Base-by-base conservation (phyloP, 2,113 vertebrate genomes). In the Mugil cephalus region DNA sequence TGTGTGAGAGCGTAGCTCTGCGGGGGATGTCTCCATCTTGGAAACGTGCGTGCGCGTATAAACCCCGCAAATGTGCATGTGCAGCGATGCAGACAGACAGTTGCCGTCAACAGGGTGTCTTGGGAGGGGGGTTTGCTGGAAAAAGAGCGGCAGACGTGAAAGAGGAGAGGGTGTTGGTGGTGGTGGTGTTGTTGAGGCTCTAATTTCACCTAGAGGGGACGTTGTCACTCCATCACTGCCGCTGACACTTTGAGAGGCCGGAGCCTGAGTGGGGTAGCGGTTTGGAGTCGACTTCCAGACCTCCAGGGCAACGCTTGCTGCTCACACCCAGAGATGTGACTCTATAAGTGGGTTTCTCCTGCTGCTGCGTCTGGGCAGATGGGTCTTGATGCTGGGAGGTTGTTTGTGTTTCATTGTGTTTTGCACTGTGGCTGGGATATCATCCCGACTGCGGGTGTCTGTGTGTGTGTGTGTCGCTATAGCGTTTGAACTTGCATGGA, bases 171-270 rank as follows among this genome's bases (percentile, higher is more conserved):
- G n/a, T n/a, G n/a, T n/a, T n/a, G n/a, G n/a, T n/a, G 52, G 40
- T 24, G n/a, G 43, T 50, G 43, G 52, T 66, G 56, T n/a, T 67
- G 64, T 69, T 17, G 59, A 51, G 76, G 70, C 74, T 85, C 85
- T 86, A 64, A 86, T 86, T 86, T 86, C 77, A 76, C 73, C 87
- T 84, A 55, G 52, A 64, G 69, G 80, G 35, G 34, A 78, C 14
- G 0, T 45, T 82, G 80, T 83, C 80, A 68, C 77, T 83, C 79
- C 66, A 48, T 82, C 83, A 73, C 39, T 63, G 60, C 69, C 45
- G 43, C 66, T 59, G 70, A 77, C 74, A 64, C 59, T 48, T 48
- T n/a, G 12, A 78, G 54, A 4, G 7, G 56, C 56, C 5, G 2
- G 34, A 35, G 62, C 39, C 59, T 45, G 4, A 68, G 69, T 21